Percentiles rank a stretch among this genome's conserved stretches.
Evolutionary conservation across 2,797 vertebrate species (phyloP).

Genomic region (Galago senegalensis): DNA sequence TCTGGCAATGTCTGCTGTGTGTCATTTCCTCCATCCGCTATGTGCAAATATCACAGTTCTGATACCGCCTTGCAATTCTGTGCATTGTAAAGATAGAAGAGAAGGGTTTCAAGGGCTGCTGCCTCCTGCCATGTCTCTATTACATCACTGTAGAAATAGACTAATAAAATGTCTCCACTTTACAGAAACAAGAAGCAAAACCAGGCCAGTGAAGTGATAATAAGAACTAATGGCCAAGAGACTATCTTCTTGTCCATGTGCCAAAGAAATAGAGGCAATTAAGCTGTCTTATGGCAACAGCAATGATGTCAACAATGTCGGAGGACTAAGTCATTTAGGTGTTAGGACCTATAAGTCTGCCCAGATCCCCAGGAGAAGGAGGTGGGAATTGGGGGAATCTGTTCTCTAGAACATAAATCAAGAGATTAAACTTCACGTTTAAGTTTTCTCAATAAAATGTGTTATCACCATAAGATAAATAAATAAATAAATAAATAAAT

Average conservation of each 20-base stretch:
- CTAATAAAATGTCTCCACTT: background rate
- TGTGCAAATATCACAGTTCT: background rate
- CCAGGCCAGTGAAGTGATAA: background rate
- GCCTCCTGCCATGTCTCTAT: background rate
- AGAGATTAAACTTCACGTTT: background rate
- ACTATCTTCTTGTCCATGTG: background rate
- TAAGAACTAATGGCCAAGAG: background rate
- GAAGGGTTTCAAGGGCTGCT: background rate
- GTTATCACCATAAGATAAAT: background rate
- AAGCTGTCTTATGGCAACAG: background rate
- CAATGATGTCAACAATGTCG: background rate
- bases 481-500: constrained; percentile 9
- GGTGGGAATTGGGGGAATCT: background rate
- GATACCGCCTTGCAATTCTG: background rate
- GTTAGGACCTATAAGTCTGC: background rate
- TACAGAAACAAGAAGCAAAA: background rate
- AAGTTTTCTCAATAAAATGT: constrained; percentile 26
- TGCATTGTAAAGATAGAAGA: background rate
- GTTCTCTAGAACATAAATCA: background rate
- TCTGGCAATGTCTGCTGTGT: background rate
- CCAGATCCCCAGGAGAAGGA: background rate
- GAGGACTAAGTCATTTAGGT: background rate
- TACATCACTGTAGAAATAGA: background rate
- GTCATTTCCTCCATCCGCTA: background rate
- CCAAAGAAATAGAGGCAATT: background rate